phyloP scores from a whole-genome alignment of 2,888 invertebrate species.

The Bedellia somnulentella region DNA sequence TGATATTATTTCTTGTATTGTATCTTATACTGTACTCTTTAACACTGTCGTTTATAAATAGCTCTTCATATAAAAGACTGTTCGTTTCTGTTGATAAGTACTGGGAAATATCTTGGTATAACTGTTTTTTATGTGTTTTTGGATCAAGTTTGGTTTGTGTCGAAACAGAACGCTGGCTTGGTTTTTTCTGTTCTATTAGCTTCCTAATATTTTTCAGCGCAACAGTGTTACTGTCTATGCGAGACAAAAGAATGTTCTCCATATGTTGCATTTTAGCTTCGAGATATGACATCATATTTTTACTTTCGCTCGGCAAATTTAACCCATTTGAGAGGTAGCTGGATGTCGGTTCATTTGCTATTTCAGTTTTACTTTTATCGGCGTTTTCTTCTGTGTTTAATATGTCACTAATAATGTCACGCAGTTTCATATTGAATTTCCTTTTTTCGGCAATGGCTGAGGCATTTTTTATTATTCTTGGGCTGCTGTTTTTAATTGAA shows the following conservation, averaged over 20 bases:
- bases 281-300: conserved; percentile 25
- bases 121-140: conserved; percentile 26
- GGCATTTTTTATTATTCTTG: no score
- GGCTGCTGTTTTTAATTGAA: conserved; percentile 23
- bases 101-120: conserved; percentile 38
- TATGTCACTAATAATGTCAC: conserved; percentile 35
- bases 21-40: background rate
- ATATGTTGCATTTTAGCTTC: conserved; percentile 34
- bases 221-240: conserved; percentile 36
- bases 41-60: conserved; percentile 29
- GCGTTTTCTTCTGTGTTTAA: conserved; percentile 23
- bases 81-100: conserved; percentile 32
- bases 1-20: background rate
- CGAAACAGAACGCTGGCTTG: conserved; percentile 11
- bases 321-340: no score
- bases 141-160: conserved; percentile 21
- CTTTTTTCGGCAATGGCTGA: conserved; percentile 40
- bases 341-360: conserved; percentile 9
- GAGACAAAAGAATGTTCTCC: conserved; percentile 30
- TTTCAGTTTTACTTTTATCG: conserved; percentile 1
- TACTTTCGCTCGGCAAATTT: conserved; percentile 15
- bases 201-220: conserved; percentile 1
- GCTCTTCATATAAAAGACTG: conserved; percentile 39
- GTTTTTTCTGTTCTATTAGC: background rate
- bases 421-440: conserved; percentile 41